Evolutionary conservation across 2,797 vertebrate genomes (phyloP), one percentile per base, ranked within the genome.

Genomic region (Phalloptychus januarius): DNA sequence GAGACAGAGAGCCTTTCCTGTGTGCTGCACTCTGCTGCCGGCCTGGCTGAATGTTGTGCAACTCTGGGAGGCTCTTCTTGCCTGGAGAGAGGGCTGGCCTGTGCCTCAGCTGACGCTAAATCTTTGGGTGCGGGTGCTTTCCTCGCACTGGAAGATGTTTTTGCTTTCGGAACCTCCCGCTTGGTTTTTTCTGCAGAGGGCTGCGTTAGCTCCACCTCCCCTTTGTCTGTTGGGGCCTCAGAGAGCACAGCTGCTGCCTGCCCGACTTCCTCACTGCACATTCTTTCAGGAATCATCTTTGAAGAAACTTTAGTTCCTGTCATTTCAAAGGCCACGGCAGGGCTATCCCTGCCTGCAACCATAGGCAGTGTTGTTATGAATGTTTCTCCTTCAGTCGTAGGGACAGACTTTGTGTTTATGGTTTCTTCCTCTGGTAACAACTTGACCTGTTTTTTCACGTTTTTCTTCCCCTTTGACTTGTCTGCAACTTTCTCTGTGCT

Each of bases 91-190:
- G 93, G 94, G 95, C 86, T 84, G 94, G 93, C 83, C 91, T 88
- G 91, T 58, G 90, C 75, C 87, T 89, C 87, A 83, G 90, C 90
- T 95, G 95, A 95, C 92, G 90, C 89, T 88, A 86, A 88, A 82
- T 92, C 93, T 95, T 88, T 83, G 86, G 92, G 89, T 91, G 85
- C 76, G 88, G 89, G 91, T 85, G 93, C 91, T 94, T 93, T 91
- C 89, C 86, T 92, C 84, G 38, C 92, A 81, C 90, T 89, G 89
- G 90, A 95, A 93, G 93, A 95, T 94, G 94, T 95, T 95, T 95
- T 93, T 92, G 88, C 82, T 95, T 95, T 94, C 83, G 86, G 94
- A 95, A 94, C 94, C 94, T 95, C 95, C 95, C 83, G 94, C 94
- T 95, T 92, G 88, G 92, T 89, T 95, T 95, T 96, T 95, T 93